Evolutionary conservation across 2,113 vertebrate species (phyloP).

Genomic region (Epinephelus lanceolatus): DNA sequence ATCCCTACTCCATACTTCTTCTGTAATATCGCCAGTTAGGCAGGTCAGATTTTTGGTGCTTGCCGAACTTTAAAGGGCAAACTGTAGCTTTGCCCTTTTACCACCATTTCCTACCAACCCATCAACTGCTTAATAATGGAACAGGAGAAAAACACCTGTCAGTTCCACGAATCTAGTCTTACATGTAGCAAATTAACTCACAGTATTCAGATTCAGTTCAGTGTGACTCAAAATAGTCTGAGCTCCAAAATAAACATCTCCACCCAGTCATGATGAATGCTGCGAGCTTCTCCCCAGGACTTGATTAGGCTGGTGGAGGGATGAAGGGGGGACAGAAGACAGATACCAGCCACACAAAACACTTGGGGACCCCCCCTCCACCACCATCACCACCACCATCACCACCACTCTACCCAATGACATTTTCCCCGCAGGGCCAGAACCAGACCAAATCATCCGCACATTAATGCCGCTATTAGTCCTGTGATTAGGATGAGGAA

Average conservation of each 20-base stretch:
- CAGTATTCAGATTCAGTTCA: constrained; percentile 15
- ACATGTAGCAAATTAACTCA: background rate
- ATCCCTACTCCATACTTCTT: background rate
- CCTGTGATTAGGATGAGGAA: constrained; percentile 62
- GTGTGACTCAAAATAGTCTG: constrained; percentile 23
- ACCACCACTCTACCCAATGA: constrained; percentile 26
- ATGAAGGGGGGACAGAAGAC: constrained; percentile 2
- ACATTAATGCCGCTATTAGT: constrained; percentile 69
- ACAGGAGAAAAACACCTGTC: background rate
- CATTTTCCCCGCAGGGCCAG: constrained; percentile 52
- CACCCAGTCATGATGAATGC: constrained; percentile 45
- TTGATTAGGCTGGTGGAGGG: constrained; percentile 42
- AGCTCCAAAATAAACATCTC: constrained; percentile 16
- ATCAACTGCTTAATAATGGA: constrained; percentile 17
- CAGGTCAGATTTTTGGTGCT: constrained; percentile 16
- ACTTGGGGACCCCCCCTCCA: background rate
- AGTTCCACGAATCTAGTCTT: constrained; percentile 1
- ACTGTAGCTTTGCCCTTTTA: constrained; percentile 4
- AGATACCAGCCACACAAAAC: constrained; percentile 26
- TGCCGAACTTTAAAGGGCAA: constrained; percentile 38
- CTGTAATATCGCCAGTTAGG: constrained; percentile 22
- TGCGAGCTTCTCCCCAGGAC: constrained; percentile 37
- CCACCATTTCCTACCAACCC: background rate
- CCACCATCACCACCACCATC: background rate
- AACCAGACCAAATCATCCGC: constrained; percentile 58